These are phyloP conservation scores for Holothuria scabra DNA, from an alignment of 53 echinoderm and acorn worm species.

Conservation along the genomic window DNA sequence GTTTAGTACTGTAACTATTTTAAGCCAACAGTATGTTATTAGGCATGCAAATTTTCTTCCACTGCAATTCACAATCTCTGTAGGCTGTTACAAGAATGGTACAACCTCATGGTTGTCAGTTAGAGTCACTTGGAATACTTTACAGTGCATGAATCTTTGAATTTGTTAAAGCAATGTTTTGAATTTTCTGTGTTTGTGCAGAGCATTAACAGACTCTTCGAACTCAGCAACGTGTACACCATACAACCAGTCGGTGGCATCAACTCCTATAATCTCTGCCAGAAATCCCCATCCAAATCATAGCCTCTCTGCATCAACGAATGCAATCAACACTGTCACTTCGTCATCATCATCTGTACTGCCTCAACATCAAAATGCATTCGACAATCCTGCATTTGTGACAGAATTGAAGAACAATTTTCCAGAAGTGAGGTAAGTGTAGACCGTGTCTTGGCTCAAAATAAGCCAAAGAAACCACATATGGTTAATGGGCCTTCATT, in stretches of 20 bases:
- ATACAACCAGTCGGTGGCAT: constrained; percentile 36
- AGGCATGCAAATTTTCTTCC: too few relatives aligned
- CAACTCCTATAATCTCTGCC: constrained; percentile 34
- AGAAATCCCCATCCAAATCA: constrained; percentile 19
- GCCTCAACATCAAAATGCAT: constrained; percentile 11
- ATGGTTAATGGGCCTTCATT: too few relatives aligned
- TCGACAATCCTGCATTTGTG: constrained; percentile 41
- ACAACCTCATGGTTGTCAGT: too few relatives aligned
- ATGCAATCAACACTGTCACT: constrained; percentile 1
- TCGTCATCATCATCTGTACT: neutral
- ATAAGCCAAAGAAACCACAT: too few relatives aligned
- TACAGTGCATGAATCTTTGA: too few relatives aligned
- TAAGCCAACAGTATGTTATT: too few relatives aligned
- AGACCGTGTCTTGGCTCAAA: too few relatives aligned
- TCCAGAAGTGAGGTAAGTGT: constrained; percentile 24
- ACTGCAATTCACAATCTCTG: too few relatives aligned
- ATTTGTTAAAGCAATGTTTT: too few relatives aligned
- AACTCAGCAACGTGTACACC: constrained; percentile 37
- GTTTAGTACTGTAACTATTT: too few relatives aligned
- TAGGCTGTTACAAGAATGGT: too few relatives aligned
- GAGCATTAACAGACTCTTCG: constrained; percentile 32
- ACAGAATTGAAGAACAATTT: constrained; percentile 32
- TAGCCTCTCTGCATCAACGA: constrained; percentile 36
- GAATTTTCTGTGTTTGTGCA: neutral
- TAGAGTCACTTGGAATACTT: too few relatives aligned